Conservation (phyloP, 2,888 invertebrate species). For the Villa cingulata region DNA sequence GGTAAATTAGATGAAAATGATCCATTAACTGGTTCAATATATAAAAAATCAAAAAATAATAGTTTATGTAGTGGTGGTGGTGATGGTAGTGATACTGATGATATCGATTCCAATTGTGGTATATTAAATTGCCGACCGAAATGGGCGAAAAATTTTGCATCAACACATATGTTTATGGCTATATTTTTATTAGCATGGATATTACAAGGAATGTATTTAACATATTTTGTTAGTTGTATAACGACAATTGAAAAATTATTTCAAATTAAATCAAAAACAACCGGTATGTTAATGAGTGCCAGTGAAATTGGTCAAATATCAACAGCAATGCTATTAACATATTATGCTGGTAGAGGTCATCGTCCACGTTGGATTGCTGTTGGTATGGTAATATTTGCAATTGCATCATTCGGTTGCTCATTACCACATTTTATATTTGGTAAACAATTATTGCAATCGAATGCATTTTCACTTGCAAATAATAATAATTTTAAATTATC, state of each 20-base stretch:
- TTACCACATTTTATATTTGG: slow-evolving; percentile 79
- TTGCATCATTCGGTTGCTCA: slow-evolving; percentile 74
- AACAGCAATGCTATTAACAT: slow-evolving; percentile 73
- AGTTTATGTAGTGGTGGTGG: background rate
- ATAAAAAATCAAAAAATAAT: background rate
- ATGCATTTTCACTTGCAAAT: slow-evolving; percentile 21
- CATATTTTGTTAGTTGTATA: slow-evolving; percentile 86
- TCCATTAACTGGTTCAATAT: slow-evolving; percentile 27
- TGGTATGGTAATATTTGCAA: slow-evolving; percentile 78
- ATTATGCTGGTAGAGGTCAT: slow-evolving; percentile 83
- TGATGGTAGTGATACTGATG: background rate
- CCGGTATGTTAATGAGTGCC: slow-evolving; percentile 77
- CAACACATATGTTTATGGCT: slow-evolving; percentile 76
- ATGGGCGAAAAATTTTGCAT: slow-evolving; percentile 66
- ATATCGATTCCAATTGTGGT: slow-evolving; percentile 52
- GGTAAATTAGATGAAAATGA: slow-evolving; percentile 31
- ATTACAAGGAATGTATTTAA: slow-evolving; percentile 81
- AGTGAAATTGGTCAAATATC: slow-evolving; percentile 89
- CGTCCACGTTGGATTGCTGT: slow-evolving; percentile 87
- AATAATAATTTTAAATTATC: slow-evolving; percentile 15
- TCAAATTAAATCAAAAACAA: slow-evolving; percentile 82
- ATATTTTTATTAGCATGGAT: slow-evolving; percentile 82
- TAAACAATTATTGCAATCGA: slow-evolving; percentile 45
- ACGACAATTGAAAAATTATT: slow-evolving; percentile 88
- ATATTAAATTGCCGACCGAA: slow-evolving; percentile 63